Evolutionary conservation across 2,888 invertebrate genomes (phyloP).

Genomic region (Allacma fusca): DNA sequence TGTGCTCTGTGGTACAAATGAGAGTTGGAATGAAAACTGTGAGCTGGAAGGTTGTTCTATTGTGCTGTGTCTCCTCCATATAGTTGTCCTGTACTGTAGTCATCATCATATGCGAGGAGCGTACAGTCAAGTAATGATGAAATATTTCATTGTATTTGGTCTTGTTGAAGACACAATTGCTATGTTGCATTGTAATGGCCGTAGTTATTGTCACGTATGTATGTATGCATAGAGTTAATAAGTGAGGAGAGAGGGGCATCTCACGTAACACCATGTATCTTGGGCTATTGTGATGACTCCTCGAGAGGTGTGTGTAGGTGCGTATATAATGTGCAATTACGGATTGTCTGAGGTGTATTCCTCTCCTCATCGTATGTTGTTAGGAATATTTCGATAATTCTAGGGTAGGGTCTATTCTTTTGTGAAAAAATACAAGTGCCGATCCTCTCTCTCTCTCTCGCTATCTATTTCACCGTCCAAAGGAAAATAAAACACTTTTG

Average conservation of each 20-base stretch:
- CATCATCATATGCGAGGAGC: neutral
- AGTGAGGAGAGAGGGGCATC: too few species aligned
- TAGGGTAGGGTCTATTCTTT: neutral
- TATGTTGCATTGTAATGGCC: neutral
- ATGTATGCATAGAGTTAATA: too few species aligned
- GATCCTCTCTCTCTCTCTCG: slow-evolving; percentile 16
- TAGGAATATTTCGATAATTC: neutral
- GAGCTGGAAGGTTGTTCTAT: slow-evolving; percentile 13
- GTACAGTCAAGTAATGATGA: slow-evolving; percentile 2
- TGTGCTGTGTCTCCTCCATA: slow-evolving; percentile 14
- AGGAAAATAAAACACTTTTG: slow-evolving; percentile 36
- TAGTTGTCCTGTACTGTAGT: neutral
- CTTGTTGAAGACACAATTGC: neutral
- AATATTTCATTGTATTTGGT: slow-evolving; percentile 11
- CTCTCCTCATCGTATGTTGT: neutral
- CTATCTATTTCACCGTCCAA: neutral
- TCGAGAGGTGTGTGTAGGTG: neutral
- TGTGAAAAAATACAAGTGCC: slow-evolving; percentile 11
- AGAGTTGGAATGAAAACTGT: neutral
- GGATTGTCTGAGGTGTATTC: neutral
- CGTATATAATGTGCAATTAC: neutral
- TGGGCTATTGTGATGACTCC: neutral
- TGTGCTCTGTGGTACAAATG: neutral
- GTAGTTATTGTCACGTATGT: neutral
- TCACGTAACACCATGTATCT: too few species aligned